Percentiles rank a stretch among this genome's conserved stretches.
Conservation (phyloP, 2,113 vertebrate genomes). For the Lamprologus callipterus region DNA sequence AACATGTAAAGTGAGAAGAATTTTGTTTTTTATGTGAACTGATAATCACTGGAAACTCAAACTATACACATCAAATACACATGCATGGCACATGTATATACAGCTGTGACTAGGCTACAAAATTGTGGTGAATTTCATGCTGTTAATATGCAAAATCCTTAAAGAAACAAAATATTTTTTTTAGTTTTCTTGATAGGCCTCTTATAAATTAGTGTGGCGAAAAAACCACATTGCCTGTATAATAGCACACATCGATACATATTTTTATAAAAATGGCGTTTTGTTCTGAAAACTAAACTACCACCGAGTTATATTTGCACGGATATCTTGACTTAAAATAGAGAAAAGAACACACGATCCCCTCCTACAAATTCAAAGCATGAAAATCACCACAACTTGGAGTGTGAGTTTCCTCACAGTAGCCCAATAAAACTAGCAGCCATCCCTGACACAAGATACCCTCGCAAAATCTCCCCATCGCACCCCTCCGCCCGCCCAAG, state of each 20-base stretch:
- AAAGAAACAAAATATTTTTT: not conserved
- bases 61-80: not conserved
- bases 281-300: not conserved
- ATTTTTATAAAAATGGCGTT: not conserved
- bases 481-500: not conserved
- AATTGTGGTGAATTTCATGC: not conserved
- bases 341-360: not conserved
- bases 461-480: not conserved
- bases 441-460: not conserved
- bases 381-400: not conserved
- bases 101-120: not conserved
- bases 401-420: not conserved
- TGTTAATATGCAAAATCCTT: not conserved
- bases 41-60: not conserved
- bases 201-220: fast-evolving
- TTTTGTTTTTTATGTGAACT: not conserved
- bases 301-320: not conserved
- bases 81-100: not conserved
- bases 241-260: not conserved
- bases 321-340: not conserved
- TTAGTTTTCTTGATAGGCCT: not conserved
- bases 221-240: not conserved
- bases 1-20: not conserved
- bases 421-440: not conserved
- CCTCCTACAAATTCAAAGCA: not conserved